Evolutionary conservation across 2,113 vertebrate genomes (phyloP).

Genomic region (Perognathus longimembris): DNA sequence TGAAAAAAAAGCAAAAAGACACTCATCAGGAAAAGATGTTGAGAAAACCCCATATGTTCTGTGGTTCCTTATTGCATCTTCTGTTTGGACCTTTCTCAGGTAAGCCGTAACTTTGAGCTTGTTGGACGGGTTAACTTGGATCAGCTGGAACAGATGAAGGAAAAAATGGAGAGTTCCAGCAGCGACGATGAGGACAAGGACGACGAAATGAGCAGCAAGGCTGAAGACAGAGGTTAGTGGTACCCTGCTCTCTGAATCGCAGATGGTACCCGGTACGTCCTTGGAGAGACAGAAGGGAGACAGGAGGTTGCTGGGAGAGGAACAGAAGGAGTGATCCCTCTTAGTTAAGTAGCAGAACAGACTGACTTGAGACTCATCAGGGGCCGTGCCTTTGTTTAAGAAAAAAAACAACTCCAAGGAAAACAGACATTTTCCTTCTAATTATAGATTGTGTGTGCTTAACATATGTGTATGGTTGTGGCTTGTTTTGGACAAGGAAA

Average conservation of each 20-base stretch:
- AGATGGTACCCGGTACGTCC: slow-evolving; percentile 48
- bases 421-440: slow-evolving; percentile 57
- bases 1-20: not conserved
- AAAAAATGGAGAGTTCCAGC: slow-evolving; percentile 90
- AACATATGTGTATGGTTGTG: not conserved
- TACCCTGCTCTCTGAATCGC: slow-evolving; percentile 50
- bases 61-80: not conserved
- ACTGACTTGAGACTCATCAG: slow-evolving; percentile 34
- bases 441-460: slow-evolving; percentile 21
- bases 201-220: slow-evolving; percentile 86
- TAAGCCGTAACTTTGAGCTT: slow-evolving; percentile 98
- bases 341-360: slow-evolving; percentile 74
- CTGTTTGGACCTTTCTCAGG: slow-evolving; percentile 86
- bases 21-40: not conserved
- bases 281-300: slow-evolving; percentile 61
- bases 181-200: slow-evolving; percentile 92
- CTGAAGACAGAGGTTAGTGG: slow-evolving; percentile 87
- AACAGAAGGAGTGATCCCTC: slow-evolving; percentile 71
- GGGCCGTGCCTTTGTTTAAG: slow-evolving; percentile 25
- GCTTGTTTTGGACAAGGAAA: slow-evolving; percentile 57
- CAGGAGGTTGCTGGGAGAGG: slow-evolving; percentile 51
- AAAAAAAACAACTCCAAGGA: not conserved
- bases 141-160: slow-evolving; percentile 96
- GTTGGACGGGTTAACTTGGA: slow-evolving; percentile 98
- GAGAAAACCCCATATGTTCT: not conserved